Evolutionary conservation across 2,888 invertebrate genomes (phyloP).

Genomic region (Bellardia pandia): DNA sequence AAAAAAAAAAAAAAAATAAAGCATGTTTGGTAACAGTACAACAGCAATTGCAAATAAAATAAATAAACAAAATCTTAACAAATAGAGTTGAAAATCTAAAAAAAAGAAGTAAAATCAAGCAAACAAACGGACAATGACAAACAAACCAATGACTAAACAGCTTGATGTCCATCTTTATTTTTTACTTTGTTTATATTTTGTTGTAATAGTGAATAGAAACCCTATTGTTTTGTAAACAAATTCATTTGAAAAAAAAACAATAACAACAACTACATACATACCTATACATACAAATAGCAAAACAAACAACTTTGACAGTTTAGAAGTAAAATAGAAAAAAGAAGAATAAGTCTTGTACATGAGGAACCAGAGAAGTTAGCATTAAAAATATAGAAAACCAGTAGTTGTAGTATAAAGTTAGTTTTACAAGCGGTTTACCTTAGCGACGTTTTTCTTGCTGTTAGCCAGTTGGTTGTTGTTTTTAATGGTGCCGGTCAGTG

Average conservation of each 20-base stretch:
- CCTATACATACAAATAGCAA: constrained; percentile 33
- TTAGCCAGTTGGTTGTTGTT: not conserved
- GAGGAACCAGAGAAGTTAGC: constrained; percentile 11
- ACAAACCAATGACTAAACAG: constrained; percentile 30
- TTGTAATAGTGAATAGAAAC: constrained; percentile 49
- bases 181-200: not conserved
- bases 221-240: constrained; percentile 59
- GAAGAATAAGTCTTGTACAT: constrained; percentile 19
- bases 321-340: constrained; percentile 18
- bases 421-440: constrained; percentile 62
- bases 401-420: constrained; percentile 39
- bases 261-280: not conserved
- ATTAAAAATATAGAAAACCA: constrained; percentile 46
- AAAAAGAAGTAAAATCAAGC: constrained; percentile 24
- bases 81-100: constrained; percentile 28
- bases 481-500: not conserved
- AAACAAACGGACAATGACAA: constrained; percentile 22
- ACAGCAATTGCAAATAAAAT: constrained; percentile 31
- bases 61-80: constrained; percentile 20
- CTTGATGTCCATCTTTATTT: constrained; percentile 54
- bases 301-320: constrained; percentile 69
- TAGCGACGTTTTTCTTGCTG: constrained; percentile 53
- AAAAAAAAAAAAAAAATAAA: constrained; percentile 21
- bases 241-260: constrained; percentile 26
- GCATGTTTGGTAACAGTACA: constrained; percentile 28